These are phyloP conservation scores for Caenorhabditis zanzibari DNA, from an alignment of 2,888 invertebrate species.

Conservation along the genomic window DNA sequence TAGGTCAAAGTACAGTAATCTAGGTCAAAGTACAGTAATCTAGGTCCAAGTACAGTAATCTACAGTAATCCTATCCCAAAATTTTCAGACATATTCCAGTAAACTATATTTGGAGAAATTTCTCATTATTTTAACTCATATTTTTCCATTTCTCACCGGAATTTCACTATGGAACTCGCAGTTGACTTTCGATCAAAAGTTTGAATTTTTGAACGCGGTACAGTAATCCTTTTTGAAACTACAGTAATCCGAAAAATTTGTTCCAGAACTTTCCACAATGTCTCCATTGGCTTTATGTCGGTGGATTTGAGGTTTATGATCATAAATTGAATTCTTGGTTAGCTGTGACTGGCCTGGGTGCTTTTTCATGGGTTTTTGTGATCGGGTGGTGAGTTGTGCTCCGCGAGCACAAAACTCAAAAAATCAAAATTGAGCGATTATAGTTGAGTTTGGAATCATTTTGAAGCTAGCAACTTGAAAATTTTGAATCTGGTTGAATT, in stretches of 20 bases:
- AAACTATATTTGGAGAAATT: conserved; percentile 5
- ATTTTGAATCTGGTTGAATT: not conserved
- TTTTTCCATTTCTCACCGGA: conserved; percentile 45
- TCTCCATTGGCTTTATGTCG: not conserved
- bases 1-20: not conserved
- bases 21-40: not conserved
- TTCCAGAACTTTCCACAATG: conserved; percentile 44
- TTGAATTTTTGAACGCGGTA: not conserved
- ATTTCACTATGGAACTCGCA: conserved; percentile 15
- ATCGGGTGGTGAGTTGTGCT: conserved; percentile 14
- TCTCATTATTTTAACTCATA: conserved; percentile 9
- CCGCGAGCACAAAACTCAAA: too few species aligned
- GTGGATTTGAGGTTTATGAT: conserved; percentile 43
- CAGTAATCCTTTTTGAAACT: not conserved
- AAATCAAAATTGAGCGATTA: not conserved
- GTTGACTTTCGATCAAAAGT: conserved; percentile 32
- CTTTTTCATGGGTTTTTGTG: conserved; percentile 17
- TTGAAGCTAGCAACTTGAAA: not conserved
- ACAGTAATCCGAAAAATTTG: too few species aligned
- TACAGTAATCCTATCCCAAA: not conserved
- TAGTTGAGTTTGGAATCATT: not conserved
- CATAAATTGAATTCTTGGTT: conserved; percentile 30
- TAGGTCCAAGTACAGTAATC: not conserved
- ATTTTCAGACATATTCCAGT: conserved; percentile 15
- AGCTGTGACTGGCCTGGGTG: conserved; percentile 13